A percentile compares a stretch with the other conserved stretches of the same genome.
phyloP scores from a whole-genome alignment of 2,888 invertebrate species.

The Andrena camellia region DNA sequence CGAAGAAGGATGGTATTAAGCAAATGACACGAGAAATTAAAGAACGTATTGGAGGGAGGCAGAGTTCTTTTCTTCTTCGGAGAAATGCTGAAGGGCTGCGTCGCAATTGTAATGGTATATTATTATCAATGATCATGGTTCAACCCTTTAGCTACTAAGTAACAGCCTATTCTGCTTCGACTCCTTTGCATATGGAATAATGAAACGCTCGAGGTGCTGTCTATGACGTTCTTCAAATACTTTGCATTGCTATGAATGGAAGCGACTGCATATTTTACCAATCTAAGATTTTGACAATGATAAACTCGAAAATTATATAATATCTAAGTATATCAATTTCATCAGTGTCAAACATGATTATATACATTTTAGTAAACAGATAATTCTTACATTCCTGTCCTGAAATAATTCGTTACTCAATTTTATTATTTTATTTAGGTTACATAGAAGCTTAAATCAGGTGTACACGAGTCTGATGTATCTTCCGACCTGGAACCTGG shows the following conservation, averaged over 20 bases:
- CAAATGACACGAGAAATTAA: conserved; percentile 5
- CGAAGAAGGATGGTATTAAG: conserved; percentile 2
- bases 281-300: no score
- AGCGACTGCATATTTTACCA: background rate
- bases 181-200: background rate
- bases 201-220: background rate
- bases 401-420: background rate
- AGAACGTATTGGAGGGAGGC: background rate
- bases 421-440: no score
- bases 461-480: no score
- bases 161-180: conserved; percentile 4
- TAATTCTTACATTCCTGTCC: background rate
- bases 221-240: background rate
- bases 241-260: background rate
- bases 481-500: no score
- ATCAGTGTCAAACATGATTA: no score
- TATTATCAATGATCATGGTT: conserved; percentile 16
- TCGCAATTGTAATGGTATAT: conserved; percentile 2
- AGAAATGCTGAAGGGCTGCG: background rate
- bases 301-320: background rate
- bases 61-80: background rate
- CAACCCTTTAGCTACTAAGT: conserved; percentile 5
- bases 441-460: no score
- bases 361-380: background rate
- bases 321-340: background rate